These are phyloP conservation scores for Lathamus discolor DNA, from an alignment of 2,113 vertebrate species.

Conservation along the genomic window DNA sequence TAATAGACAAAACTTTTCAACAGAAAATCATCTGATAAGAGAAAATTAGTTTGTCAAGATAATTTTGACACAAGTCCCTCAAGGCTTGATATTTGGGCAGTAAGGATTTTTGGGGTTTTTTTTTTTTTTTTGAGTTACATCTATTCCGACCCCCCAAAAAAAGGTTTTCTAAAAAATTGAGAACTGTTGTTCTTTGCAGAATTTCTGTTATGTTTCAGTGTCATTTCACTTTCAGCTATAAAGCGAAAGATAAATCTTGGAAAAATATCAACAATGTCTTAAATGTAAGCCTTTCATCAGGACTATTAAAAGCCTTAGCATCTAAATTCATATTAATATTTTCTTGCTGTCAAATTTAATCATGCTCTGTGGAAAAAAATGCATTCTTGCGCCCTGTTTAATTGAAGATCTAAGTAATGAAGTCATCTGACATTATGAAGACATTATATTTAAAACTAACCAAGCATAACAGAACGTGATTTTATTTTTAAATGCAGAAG, in stretches of 20 bases:
- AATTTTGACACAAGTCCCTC: neutral
- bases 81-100: neutral
- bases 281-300: neutral
- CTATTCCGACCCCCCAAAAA: too few species aligned
- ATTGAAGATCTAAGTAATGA: slow-evolving; percentile 6
- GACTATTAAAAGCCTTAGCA: neutral
- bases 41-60: neutral
- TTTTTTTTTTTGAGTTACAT: neutral
- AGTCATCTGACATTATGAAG: neutral
- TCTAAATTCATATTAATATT: slow-evolving; percentile 7
- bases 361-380: neutral
- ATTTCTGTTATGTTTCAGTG: neutral
- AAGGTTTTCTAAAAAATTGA: neutral
- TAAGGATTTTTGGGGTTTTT: neutral
- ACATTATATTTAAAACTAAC: neutral
- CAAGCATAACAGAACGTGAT: neutral
- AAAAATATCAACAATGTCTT: neutral
- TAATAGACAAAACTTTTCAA: neutral
- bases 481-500: slow-evolving; percentile 21
- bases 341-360: neutral
- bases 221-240: neutral
- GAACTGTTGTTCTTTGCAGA: neutral
- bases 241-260: neutral
- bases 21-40: neutral
- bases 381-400: slow-evolving; percentile 5